Evolutionary conservation across 2,888 invertebrate genomes (phyloP), one percentile per base, ranked within the genome.

Genomic region (Troilus luridus): DNA sequence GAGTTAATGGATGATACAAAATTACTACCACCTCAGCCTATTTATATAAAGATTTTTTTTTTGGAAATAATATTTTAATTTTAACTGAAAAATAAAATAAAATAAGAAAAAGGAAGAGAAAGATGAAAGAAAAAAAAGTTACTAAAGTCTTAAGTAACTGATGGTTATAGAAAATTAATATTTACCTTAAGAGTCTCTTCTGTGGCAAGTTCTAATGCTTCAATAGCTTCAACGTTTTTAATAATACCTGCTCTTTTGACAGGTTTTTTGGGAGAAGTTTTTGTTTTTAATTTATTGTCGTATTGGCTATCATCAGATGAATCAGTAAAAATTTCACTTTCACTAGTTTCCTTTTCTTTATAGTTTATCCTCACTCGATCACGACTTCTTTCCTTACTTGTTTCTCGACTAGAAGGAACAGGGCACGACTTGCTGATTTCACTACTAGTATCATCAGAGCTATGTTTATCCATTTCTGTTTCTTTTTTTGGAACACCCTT

Each of bases 131-230:
- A 41, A 41, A 41, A 41, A 62, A 21, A 5, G 7, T 62, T 0
- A 62, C 21, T 0, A 0, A 59, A 59, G 17, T 7, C 62, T 21
- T 1, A 64, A 19, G 14, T 11, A 64, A 11, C 8, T 60, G 60
- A 60, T 1, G 24, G 9, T 2, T 12, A 89, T 27, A 27, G 17
- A 89, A 64, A 41, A 67, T 64, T 88, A 24, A 9, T 62, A 41
- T 11, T 91, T 92, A 94, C 94, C 93, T 94, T 97, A 0, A 97
- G 95, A 27, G 97, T 97, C 94, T 97, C 96, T 93, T 96, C 97
- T 0, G 97, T 96, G 17, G 96, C 96, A 92, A 96, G 95, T 93
- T 96, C 96, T 41, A 97, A 94, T 7, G 96, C 97, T 93, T 96
- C 96, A 93, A 96, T 95, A 89, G 95, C 95, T 58, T 96, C 95